Evolutionary conservation across 2,888 invertebrate genomes (phyloP).

Genomic region (Mythimna lalbum): DNA sequence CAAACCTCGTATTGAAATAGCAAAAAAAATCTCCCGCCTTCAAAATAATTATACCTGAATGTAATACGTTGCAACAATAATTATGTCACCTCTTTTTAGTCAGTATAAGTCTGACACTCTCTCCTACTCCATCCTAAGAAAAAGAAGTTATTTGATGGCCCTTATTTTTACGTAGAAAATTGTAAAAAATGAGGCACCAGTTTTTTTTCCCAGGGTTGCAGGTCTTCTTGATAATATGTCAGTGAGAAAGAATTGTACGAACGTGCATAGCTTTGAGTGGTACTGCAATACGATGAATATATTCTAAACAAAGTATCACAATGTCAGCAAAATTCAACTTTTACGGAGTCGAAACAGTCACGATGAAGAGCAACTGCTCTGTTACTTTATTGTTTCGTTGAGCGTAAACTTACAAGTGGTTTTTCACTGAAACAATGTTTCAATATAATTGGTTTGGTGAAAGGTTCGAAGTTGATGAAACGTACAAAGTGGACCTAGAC

Average conservation of each 20-base stretch:
- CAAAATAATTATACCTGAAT: too few species aligned
- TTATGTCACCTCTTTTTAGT: too few species aligned
- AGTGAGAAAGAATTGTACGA: background rate
- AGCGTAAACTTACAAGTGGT: conserved; percentile 47
- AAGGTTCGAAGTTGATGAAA: conserved; percentile 17
- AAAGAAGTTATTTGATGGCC: too few species aligned
- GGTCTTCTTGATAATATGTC: background rate
- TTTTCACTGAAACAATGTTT: conserved; percentile 51
- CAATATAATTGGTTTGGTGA: conserved; percentile 41
- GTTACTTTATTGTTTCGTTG: conserved; percentile 44
- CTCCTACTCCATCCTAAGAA: too few species aligned
- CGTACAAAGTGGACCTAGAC: background rate
- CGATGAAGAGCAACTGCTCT: conserved; percentile 40
- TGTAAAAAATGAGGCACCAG: too few species aligned
- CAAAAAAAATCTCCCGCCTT: too few species aligned
- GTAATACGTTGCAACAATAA: too few species aligned
- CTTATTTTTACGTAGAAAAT: too few species aligned
- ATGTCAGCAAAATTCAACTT: conserved; percentile 42
- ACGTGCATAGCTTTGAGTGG: background rate
- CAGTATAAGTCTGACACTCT: too few species aligned
- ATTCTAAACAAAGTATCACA: conserved; percentile 42
- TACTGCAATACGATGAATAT: conserved; percentile 11
- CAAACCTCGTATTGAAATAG: too few species aligned
- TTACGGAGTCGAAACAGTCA: conserved; percentile 35
- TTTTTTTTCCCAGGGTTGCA: too few species aligned